These are phyloP conservation scores for Halichoerus grypus DNA, from an alignment of 2,113 vertebrate genomes.

Conservation along the genomic window DNA sequence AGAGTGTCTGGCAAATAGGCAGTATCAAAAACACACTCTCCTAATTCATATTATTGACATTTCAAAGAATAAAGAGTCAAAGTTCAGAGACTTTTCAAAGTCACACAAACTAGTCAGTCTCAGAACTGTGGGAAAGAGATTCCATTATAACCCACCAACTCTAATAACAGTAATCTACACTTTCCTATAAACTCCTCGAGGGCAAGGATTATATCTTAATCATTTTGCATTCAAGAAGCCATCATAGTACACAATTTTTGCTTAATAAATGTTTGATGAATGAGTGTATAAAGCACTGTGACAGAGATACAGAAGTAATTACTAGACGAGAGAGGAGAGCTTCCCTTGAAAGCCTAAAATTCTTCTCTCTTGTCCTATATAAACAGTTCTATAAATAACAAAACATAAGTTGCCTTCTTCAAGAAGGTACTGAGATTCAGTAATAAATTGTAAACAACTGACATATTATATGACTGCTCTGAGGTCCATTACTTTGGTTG, in stretches of 20 bases:
- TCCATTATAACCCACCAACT: background rate
- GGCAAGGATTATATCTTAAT: background rate
- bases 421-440: conserved; percentile 5
- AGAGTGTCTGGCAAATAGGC: background rate
- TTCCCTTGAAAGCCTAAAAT: background rate
- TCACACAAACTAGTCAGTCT: background rate
- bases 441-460: background rate
- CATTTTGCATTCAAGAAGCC: background rate
- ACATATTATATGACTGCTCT: background rate
- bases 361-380: background rate
- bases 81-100: background rate
- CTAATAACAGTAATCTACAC: background rate
- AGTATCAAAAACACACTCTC: background rate
- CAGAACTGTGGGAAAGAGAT: background rate
- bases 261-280: conserved; percentile 53
- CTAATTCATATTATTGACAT: conserved; percentile 15
- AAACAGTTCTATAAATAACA: conserved; percentile 41
- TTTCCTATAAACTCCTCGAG: background rate
- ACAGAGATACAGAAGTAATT: conserved; percentile 30
- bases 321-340: background rate
- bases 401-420: background rate
- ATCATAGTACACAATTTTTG: background rate
- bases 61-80: background rate
- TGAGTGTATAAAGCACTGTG: conserved; percentile 10
- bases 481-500: background rate